Conservation (phyloP, 2,888 invertebrate species). For the Lithophane socia region DNA sequence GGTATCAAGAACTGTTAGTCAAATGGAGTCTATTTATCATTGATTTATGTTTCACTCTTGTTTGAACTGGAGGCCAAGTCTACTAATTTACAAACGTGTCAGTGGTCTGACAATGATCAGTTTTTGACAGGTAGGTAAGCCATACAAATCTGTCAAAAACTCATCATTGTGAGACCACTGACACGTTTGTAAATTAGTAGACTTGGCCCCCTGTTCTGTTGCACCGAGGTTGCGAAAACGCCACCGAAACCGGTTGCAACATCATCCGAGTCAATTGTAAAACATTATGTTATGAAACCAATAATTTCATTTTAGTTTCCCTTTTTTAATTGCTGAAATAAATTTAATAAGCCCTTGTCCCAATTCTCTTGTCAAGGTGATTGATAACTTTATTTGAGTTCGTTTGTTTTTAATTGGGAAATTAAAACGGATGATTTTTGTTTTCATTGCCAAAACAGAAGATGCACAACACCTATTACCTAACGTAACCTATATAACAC, state of each 20-base stretch:
- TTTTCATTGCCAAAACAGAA: slow-evolving; percentile 18
- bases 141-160: too few species aligned
- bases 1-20: slow-evolving; percentile 11
- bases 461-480: background rate
- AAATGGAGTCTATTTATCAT: slow-evolving; percentile 4
- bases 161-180: too few species aligned
- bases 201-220: slow-evolving; percentile 27
- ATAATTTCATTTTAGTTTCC: slow-evolving; percentile 54
- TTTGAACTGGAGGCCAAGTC: background rate
- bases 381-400: slow-evolving; percentile 5
- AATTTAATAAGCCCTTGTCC: slow-evolving; percentile 41
- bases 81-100: too few species aligned
- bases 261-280: slow-evolving; percentile 46
- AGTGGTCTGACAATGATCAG: too few species aligned
- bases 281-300: slow-evolving; percentile 54
- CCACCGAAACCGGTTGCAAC: slow-evolving; percentile 61
- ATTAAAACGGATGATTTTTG: background rate
- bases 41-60: slow-evolving; percentile 38
- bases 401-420: slow-evolving; percentile 12
- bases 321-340: slow-evolving; percentile 41
- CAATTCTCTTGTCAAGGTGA: slow-evolving; percentile 32
- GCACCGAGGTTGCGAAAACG: slow-evolving; percentile 60
- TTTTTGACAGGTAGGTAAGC: too few species aligned
- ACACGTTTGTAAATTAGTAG: too few species aligned
- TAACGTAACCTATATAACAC: background rate